Conservation (phyloP, 1,140 invertebrate species). For the Scaptomyza hsui region DNA sequence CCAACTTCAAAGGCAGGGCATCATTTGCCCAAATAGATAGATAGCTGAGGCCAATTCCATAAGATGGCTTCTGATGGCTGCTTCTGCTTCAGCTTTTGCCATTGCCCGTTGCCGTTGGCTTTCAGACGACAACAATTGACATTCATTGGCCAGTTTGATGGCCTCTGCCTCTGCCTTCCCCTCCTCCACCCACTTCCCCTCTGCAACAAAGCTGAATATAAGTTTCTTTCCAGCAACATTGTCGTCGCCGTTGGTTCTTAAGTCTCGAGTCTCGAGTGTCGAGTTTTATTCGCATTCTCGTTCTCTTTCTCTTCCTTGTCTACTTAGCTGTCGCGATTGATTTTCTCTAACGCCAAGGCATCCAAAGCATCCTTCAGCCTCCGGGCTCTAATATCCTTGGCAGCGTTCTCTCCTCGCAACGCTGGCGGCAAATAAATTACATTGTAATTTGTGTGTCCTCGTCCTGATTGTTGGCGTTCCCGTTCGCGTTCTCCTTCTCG, state of each 20-base stretch:
- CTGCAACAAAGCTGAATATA: slow-evolving; percentile 7
- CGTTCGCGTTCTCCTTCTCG: not conserved
- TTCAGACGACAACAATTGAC: slow-evolving; percentile 72
- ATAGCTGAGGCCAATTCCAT: slow-evolving; percentile 3
- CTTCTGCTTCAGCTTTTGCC: no score
- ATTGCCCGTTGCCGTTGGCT: slow-evolving; percentile 13
- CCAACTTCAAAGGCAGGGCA: not conserved
- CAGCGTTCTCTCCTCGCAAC: slow-evolving; percentile 20
- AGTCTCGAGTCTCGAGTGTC: no score
- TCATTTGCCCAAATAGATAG: not conserved
- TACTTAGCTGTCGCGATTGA: slow-evolving; percentile 70
- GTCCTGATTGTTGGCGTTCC: slow-evolving; percentile 36
- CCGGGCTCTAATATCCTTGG: slow-evolving; percentile 5
- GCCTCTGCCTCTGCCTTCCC: slow-evolving; percentile 10
- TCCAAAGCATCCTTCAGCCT: slow-evolving; percentile 13
- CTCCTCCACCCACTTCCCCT: not conserved
- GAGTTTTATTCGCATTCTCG: slow-evolving; percentile 14
- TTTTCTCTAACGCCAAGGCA: slow-evolving; percentile 68
- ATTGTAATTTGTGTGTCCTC: slow-evolving; percentile 80
- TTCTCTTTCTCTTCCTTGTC: slow-evolving; percentile 55
- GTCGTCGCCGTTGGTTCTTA: slow-evolving; percentile 14
- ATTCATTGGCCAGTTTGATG: slow-evolving; percentile 80
- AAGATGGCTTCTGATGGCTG: slow-evolving; percentile 35
- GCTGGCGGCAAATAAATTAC: slow-evolving; percentile 81
- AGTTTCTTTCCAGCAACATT: slow-evolving; percentile 34